Percentiles rank a stretch among this genome's conserved stretches.
phyloP scores from a whole-genome alignment of 1,140 invertebrate genomes.

The Drosophila paulistorum region DNA sequence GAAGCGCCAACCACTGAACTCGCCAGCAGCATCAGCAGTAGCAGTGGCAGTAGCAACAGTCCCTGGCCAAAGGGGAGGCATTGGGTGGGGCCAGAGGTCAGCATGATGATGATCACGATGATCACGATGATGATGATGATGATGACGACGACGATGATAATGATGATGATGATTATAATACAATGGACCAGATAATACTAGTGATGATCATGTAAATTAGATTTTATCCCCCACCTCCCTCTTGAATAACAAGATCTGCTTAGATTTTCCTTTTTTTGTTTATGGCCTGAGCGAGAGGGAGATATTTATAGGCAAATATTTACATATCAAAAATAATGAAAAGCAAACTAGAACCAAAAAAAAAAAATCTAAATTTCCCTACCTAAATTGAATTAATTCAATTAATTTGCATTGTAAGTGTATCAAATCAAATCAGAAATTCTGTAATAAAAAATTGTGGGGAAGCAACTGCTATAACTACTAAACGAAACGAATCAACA shows the following conservation, averaged over 20 bases:
- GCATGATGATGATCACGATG: constrained; percentile 39
- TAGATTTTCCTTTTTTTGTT: constrained; percentile 10
- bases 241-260: constrained; percentile 28
- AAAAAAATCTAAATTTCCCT: constrained; percentile 40
- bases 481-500: constrained; percentile 55
- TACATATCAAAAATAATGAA: constrained; percentile 20
- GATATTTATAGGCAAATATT: constrained; percentile 38
- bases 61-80: constrained; percentile 38
- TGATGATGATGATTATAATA: constrained; percentile 72
- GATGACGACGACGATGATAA: constrained; percentile 29
- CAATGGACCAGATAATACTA: constrained; percentile 79
- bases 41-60: constrained; percentile 2
- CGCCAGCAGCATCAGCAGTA: constrained; percentile 38
- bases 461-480: constrained; percentile 44
- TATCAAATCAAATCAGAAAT: constrained; percentile 60
- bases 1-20: constrained; percentile 80
- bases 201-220: constrained; percentile 81
- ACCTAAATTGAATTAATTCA: constrained; percentile 78
- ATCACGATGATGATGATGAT: constrained; percentile 50
- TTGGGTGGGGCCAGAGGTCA: constrained; percentile 59
- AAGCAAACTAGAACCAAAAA: constrained; percentile 25
- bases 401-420: constrained; percentile 81
- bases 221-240: constrained; percentile 69
- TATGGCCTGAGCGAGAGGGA: constrained; percentile 1
- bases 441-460: constrained; percentile 69